Evolutionary conservation across 2,113 vertebrate genomes (phyloP).

Genomic region (Corvus moneduloides): DNA sequence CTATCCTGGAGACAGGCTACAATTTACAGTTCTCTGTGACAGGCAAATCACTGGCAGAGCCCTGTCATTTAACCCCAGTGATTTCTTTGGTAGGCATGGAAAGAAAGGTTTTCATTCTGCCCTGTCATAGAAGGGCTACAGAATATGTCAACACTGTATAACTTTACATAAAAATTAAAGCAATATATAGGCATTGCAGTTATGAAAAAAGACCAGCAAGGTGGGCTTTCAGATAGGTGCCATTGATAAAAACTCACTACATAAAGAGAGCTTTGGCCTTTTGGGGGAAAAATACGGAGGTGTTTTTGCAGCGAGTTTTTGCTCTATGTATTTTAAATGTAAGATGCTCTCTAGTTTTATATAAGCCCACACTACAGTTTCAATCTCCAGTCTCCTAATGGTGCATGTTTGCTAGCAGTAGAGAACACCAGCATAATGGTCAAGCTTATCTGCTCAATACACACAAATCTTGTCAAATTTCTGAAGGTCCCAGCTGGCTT

Average conservation of each 20-base stretch:
- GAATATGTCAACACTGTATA: conserved; percentile 64
- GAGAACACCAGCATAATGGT: background rate
- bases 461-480: background rate
- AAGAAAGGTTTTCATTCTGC: conserved; percentile 57
- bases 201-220: conserved; percentile 37
- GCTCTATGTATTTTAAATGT: background rate
- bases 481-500: background rate
- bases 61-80: conserved; percentile 71
- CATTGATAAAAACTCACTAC: background rate
- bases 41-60: conserved; percentile 68
- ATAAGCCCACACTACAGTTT: background rate
- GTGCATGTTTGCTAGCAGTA: background rate
- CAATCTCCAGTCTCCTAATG: background rate
- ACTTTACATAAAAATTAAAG: conserved; percentile 66
- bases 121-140: conserved; percentile 60
- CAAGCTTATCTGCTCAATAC: background rate
- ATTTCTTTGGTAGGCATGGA: conserved; percentile 63
- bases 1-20: conserved; percentile 72
- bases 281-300: background rate
- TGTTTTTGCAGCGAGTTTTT: background rate
- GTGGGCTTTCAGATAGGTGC: conserved; percentile 39
- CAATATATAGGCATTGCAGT: conserved; percentile 23
- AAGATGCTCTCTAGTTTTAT: background rate
- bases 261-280: background rate
- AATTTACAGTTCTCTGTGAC: conserved; percentile 73